A percentile compares a stretch with the other conserved stretches of the same genome.
Conservation (phyloP, 1,140 invertebrate species). For the Pseudachorutes palmiensis region DNA sequence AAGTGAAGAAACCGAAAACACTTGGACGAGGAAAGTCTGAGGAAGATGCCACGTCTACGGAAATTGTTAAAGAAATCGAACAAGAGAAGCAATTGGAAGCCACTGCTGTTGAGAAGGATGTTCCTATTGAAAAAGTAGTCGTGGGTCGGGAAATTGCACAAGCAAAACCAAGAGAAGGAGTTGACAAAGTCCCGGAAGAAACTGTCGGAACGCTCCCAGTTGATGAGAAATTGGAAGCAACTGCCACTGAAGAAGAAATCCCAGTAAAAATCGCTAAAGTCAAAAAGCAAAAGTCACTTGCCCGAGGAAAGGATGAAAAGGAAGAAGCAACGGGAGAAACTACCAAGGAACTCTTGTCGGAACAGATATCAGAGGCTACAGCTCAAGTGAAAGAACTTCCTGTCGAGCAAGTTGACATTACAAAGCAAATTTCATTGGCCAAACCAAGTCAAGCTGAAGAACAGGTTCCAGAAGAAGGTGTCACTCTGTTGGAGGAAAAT, state of each 20-base stretch:
- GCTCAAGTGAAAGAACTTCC: conserved; percentile 1
- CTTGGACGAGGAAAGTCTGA: neutral
- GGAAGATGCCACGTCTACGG: neutral
- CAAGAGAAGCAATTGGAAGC: neutral
- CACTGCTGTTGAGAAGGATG: neutral
- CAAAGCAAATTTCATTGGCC: neutral
- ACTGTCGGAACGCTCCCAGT: neutral
- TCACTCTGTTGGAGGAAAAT: neutral
- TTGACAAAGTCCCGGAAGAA: neutral
- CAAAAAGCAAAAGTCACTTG: conserved; percentile 7
- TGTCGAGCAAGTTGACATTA: conserved; percentile 2
- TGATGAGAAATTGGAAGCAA: neutral
- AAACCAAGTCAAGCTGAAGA: neutral
- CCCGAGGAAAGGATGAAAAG: conserved; percentile 2
- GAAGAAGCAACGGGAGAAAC: conserved; percentile 4
- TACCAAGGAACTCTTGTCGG: neutral
- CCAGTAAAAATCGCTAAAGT: conserved; percentile 10
- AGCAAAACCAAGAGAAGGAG: neutral
- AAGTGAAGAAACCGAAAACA: neutral
- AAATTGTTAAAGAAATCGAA: conserved; percentile 1
- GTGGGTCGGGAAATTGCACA: neutral
- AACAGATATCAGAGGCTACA: neutral
- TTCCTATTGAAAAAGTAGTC: conserved; percentile 7
- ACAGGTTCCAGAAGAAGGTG: neutral
- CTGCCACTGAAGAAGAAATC: conserved; percentile 18